A percentile compares a stretch with the other conserved stretches of the same genome.
These are phyloP conservation scores for Xanthia icteritia DNA, from an alignment of 2,888 invertebrate genomes.

Conservation along the genomic window DNA sequence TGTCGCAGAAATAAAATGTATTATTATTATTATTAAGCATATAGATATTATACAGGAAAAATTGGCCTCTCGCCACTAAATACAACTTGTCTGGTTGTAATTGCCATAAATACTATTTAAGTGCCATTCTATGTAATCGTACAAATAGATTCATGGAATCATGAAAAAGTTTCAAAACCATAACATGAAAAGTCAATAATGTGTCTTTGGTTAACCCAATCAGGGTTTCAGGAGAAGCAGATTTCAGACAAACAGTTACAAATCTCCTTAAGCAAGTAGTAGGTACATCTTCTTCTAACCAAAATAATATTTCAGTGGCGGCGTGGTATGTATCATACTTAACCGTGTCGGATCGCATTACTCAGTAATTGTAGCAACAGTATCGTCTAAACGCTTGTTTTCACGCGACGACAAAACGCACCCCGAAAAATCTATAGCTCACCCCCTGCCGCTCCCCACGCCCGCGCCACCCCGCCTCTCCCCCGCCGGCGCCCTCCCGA, in stretches of 20 bases:
- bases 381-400: conserved; percentile 82
- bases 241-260: background rate
- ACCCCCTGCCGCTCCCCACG: conserved; percentile 60
- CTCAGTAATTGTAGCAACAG: conserved; percentile 62
- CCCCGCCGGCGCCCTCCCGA: conserved; percentile 56
- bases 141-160: background rate
- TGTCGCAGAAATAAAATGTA: too few relatives aligned
- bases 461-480: conserved; percentile 47
- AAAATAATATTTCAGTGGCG: background rate
- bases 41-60: too few relatives aligned
- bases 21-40: too few relatives aligned
- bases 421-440: conserved; percentile 84
- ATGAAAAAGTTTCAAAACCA: background rate
- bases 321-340: background rate
- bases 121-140: background rate
- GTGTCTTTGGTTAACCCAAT: background rate
- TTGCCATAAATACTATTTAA: background rate
- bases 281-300: background rate
- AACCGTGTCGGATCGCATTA: conserved; percentile 44
- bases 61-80: background rate
- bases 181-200: background rate
- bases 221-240: background rate
- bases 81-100: too few relatives aligned
- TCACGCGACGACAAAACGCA: conserved; percentile 76
- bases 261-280: background rate